phyloP scores from a whole-genome alignment of 2,113 vertebrate genomes.

The Oryzias melastigma region DNA sequence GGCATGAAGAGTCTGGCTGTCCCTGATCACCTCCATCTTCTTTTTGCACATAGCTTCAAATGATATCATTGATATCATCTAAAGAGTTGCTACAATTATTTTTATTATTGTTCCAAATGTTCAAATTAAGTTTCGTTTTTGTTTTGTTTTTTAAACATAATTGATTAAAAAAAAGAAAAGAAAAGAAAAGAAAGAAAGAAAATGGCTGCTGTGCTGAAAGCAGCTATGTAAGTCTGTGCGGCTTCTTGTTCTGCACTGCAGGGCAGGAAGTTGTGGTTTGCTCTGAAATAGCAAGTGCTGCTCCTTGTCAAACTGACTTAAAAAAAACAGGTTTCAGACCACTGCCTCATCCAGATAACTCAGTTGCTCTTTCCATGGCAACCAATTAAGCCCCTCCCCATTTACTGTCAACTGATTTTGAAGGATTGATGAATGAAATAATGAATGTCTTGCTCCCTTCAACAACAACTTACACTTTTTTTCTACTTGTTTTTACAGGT shows the following conservation, averaged over 20 bases:
- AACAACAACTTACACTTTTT: neutral
- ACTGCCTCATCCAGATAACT: constrained; percentile 51
- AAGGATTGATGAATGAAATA: no score
- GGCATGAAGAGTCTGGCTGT: constrained; percentile 50
- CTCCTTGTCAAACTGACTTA: constrained; percentile 70
- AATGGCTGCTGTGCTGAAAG: constrained; percentile 21
- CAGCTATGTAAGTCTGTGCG: constrained; percentile 7
- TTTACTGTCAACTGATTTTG: neutral
- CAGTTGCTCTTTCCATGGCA: constrained; percentile 67
- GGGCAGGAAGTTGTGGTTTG: constrained; percentile 85
- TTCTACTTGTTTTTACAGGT: constrained; percentile 20
- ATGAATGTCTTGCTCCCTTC: neutral
- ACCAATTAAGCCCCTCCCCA: constrained; percentile 22
- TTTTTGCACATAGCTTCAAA: neutral
- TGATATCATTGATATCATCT: neutral
- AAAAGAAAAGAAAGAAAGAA: neutral
- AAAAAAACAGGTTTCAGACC: constrained; percentile 77
- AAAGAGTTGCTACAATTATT: neutral
- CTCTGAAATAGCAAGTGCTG: constrained; percentile 67
- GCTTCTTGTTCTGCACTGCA: constrained; percentile 24
- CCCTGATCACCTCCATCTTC: constrained; percentile 2
- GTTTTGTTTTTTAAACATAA: neutral
- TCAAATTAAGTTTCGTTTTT: accelerated
- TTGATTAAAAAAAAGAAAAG: neutral
- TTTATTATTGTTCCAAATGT: neutral